A percentile compares a stretch with the other conserved stretches of the same genome.
phyloP scores from a whole-genome alignment of 2,888 invertebrate genomes.

The Peribatodes rhomboidaria region DNA sequence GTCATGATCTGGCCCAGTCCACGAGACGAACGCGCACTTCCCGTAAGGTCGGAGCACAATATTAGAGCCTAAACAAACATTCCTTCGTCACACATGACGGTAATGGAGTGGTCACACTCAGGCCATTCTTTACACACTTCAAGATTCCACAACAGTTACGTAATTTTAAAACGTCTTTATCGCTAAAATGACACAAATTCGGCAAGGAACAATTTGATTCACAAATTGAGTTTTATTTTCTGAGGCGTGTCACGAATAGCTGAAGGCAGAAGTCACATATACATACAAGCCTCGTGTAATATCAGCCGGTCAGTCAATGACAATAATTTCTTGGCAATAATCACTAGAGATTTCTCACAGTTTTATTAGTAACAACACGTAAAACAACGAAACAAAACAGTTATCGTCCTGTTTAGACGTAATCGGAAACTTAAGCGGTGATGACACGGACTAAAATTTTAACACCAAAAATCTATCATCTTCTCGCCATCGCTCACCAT shows the following conservation, averaged over 20 bases:
- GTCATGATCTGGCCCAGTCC: constrained; percentile 84
- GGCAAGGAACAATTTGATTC: constrained; percentile 82
- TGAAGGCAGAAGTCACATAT: constrained; percentile 86
- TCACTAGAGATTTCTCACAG: constrained; percentile 72
- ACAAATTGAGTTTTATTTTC: constrained; percentile 85
- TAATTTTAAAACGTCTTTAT: constrained; percentile 84
- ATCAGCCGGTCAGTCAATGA: constrained; percentile 87
- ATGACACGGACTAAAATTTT: constrained; percentile 85
- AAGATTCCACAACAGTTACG: constrained; percentile 87
- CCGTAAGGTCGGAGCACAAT: constrained; percentile 82
- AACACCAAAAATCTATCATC: constrained; percentile 87
- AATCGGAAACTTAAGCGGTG: constrained; percentile 79
- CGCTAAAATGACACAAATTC: constrained; percentile 84
- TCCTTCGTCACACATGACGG: constrained; percentile 86
- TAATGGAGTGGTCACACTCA: constrained; percentile 86
- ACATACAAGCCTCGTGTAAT: constrained; percentile 87
- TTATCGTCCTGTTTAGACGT: constrained; percentile 73
- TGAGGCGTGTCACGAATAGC: constrained; percentile 87
- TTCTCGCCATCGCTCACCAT: constrained; percentile 87
- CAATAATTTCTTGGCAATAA: constrained; percentile 83
- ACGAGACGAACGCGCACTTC: constrained; percentile 82
- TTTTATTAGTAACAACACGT: constrained; percentile 74
- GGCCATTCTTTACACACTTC: constrained; percentile 86
- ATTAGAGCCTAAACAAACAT: constrained; percentile 86
- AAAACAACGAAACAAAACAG: constrained; percentile 76